These are phyloP conservation scores for Clarias magur DNA, from an alignment of 2,113 vertebrate species.

Conservation along the genomic window DNA sequence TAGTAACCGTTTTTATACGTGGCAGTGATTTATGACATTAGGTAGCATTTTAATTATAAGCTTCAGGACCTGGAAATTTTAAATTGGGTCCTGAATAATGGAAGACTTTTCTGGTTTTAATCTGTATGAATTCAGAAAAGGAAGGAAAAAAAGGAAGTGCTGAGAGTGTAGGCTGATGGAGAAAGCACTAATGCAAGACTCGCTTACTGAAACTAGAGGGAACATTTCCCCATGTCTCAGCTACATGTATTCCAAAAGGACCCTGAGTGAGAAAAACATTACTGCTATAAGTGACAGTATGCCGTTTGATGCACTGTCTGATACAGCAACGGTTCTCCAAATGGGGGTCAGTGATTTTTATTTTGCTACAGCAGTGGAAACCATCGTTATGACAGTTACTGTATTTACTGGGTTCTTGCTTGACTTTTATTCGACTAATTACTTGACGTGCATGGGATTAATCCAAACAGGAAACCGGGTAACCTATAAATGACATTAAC, in stretches of 20 bases:
- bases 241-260: neutral
- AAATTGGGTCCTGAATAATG: slow-evolving; percentile 15
- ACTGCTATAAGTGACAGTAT: neutral
- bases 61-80: neutral
- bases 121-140: neutral
- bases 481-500: neutral
- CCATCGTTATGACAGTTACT: neutral
- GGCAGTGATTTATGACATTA: neutral
- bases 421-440: neutral
- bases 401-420: neutral
- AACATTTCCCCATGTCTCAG: neutral
- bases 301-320: neutral
- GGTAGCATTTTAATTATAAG: neutral
- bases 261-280: neutral
- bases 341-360: no score
- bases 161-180: neutral
- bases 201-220: neutral
- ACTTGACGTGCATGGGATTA: neutral
- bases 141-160: no score
- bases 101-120: neutral
- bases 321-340: neutral
- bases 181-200: neutral
- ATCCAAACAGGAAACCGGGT: neutral
- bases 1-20: neutral
- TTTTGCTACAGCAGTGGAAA: neutral